Evolutionary conservation across 2,113 vertebrate genomes (phyloP), one percentile per base, ranked within the genome.

Genomic region (Zootoca vivipara): DNA sequence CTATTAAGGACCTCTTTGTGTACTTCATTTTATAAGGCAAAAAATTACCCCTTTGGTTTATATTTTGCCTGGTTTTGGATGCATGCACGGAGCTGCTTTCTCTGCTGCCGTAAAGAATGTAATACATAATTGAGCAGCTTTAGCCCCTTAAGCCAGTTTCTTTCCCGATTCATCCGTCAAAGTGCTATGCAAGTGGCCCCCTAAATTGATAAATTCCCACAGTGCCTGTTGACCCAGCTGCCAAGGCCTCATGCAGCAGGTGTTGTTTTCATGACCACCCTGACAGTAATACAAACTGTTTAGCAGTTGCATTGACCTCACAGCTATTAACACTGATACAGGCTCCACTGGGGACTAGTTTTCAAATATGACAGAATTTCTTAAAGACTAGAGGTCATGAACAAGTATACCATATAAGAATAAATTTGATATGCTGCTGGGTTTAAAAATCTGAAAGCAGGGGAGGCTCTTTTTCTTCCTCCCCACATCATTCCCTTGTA

Each of bases 191-290:
- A 96, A 96, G 96, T 96, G 96, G 95, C 96, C 98, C 98, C 98
- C 97, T 97, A 96, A 98, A 98, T 98, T 98, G 98, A 98, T 98
- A 97, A 98, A 98, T 98, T 99, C 98, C 98, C 98, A 98, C 98
- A 98, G 98, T 97, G 98, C 98, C 98, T 98, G 98, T 99, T 99
- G 99, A 99, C 98, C 99, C 98, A 99, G 98, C 98, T 99, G 99
- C 98, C 97, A 97, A 98, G 98, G 97, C 97, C 97, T 97, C 97
- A 96, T 97, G 97, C 97, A 97, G 98, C 98, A 98, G 99, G 98
- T 99, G 98, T 97, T 98, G 98, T 98, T 98, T 98, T 98, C 98
- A 98, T 96, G 98, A 98, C 98, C 98, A 98, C 98, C 98, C 98
- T 98, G 98, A 97, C 97, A 98, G 98, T 98, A 97, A 98, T 97